Base-by-base conservation (phyloP, 2,113 vertebrate genomes). In the Turnix velox region DNA sequence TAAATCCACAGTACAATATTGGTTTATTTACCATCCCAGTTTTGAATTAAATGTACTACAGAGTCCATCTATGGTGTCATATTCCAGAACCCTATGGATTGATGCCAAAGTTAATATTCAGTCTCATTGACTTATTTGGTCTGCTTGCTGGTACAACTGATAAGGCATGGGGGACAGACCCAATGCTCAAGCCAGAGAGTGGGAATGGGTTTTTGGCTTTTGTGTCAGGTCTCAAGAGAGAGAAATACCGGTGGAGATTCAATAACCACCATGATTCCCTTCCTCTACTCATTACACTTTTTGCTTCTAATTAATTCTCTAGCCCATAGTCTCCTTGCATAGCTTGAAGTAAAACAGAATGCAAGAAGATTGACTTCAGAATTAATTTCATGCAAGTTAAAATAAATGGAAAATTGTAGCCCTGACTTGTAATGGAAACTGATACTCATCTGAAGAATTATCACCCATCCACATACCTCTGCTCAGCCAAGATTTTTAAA, bases 341-440 rank as follows among this genome's bases (percentile, higher is more conserved):
- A 75, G 15, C 91, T 61, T 54, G 91, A 95, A 92, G 69, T 45
- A 87, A 92, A 95, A 93, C 86, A 95, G 73, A 94, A 94, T 94
- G 80, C 5, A 5, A 90, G 52, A 66, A 91, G 66, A 88, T 39
- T 75, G 45, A 87, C 57, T 94, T 92, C 17, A 90, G 48, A 88
- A 78, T 75, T 2, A 92, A 86, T 96, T 87, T 88, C 48, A 75
- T 61, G 35, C 61, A 79, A 95, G 66, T 87, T 89, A 88, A 94
- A 96, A 94, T 93, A 92, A 94, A 94, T 46, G 69, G 61, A 93
- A 94, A 92, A 79, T 84, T 93, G 82, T 65, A 92, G 54, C 54
- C 71, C 49, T 25, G 61, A 27, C 73, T 68, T 75, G 37, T 90
- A 94, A 87, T 54, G 84, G 80, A 92, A 95, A 78, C 54, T 73